Base-by-base conservation (phyloP, 2,888 invertebrate species). In the Conops quadrifasciatus region DNA sequence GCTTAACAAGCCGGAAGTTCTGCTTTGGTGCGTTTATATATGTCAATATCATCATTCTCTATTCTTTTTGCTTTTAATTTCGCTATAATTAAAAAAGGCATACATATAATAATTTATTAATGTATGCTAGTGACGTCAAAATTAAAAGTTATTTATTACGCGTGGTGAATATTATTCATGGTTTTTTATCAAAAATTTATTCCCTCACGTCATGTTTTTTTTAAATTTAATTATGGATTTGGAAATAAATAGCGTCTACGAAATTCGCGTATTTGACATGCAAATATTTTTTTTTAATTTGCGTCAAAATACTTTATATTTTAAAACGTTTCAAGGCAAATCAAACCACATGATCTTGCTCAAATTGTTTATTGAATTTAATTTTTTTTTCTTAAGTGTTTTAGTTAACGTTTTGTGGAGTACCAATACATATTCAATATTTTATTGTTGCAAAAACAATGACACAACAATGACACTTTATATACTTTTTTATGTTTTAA, bases 41-140 rank as follows among this genome's bases (percentile, higher is more conserved):
- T n/a, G n/a, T n/a, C n/a, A n/a, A n/a, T n/a, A n/a, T n/a, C n/a
- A n/a, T n/a, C n/a, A n/a, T n/a, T n/a, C n/a, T n/a, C n/a, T n/a
- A n/a, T n/a, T n/a, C n/a, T n/a, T 36, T 4, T 36, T 36, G 4
- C 9, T 9, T 7, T 36, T 36, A 36, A 36, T 36, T 36, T 36
- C 36, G 4, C 9, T 7, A 36, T 36, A 36, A 36, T 16, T 26
- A 60, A 43, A 62, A 21, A 62, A 30, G 19, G 16, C 28, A 36
- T 21, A 16, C 7, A 26, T 26, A 26, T 13, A 24, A 24, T 24
- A 7, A 21, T 21, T 43, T 13, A 45, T 62, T 70, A 73, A 73
- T 71, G 67, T 74, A 74, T 74, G 70, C 73, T 71, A 67, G 67
- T 74, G 74, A 74, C 74, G 74, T 73, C 63, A 73, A 70, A 59